These are phyloP conservation scores for Diploscapter pachys DNA, from an alignment of 1,140 invertebrate species.

Conservation along the genomic window DNA sequence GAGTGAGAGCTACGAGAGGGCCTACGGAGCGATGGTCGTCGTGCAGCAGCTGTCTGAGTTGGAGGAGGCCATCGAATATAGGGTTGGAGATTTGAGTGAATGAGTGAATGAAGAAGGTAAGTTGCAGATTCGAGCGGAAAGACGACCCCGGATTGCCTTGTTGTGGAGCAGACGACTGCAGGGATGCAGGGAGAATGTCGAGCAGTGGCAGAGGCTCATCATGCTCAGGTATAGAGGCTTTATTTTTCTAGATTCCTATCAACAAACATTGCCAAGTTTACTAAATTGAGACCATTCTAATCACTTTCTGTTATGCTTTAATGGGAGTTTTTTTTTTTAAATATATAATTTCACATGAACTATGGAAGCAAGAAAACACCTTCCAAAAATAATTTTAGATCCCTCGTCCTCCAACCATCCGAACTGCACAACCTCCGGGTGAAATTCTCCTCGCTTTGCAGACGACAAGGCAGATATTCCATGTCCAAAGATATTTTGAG, in stretches of 20 bases:
- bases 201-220: constrained; percentile 95
- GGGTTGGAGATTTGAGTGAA: constrained; percentile 63
- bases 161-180: constrained; percentile 61
- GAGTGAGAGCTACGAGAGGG: constrained; percentile 93
- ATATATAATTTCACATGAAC: not conserved
- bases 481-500: constrained; percentile 32
- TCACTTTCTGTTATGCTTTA: no score
- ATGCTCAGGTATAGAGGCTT: constrained; percentile 68
- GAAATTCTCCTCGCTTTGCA: constrained; percentile 92
- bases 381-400: constrained; percentile 57
- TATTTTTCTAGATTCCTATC: no score
- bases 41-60: constrained; percentile 93
- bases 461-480: constrained; percentile 77
- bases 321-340: no score
- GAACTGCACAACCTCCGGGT: constrained; percentile 95
- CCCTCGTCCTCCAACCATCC: constrained; percentile 82
- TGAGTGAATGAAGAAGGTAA: not conserved
- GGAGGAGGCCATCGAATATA: constrained; percentile 95
- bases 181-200: constrained; percentile 89
- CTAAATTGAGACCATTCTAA: no score
- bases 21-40: constrained; percentile 79
- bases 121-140: constrained; percentile 74
- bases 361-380: not conserved
- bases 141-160: constrained; percentile 64
- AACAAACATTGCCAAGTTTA: no score